Conservation (phyloP, 2,113 vertebrate species). For the Melanocharis versteri region DNA sequence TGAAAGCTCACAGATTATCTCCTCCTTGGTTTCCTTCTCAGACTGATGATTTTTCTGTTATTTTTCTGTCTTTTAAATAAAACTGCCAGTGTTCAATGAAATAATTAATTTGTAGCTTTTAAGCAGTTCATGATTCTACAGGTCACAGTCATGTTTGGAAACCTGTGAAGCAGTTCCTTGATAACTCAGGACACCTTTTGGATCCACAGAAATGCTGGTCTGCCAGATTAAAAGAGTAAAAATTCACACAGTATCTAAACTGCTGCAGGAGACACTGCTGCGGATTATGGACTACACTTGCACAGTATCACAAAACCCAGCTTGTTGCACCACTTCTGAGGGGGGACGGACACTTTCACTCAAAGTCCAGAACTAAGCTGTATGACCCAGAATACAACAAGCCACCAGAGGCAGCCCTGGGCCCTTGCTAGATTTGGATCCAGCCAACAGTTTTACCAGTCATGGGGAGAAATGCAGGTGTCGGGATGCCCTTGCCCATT, state of each 20-base stretch:
- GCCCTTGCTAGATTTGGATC: not conserved
- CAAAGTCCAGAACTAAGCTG: not conserved
- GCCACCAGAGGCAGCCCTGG: not conserved
- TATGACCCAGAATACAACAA: not conserved
- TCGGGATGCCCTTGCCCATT: not conserved
- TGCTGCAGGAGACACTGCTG: not conserved
- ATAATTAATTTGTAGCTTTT: not conserved
- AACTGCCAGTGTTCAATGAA: not conserved
- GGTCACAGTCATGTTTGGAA: not conserved
- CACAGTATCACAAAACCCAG: not conserved
- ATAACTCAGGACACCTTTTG: not conserved
- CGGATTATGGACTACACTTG: not conserved
- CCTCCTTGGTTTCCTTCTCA: not conserved
- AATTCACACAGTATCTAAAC: not conserved
- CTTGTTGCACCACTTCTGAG: not conserved
- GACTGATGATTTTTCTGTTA: not conserved
- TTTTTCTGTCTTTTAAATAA: not conserved
- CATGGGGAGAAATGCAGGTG: not conserved
- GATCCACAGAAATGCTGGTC: not conserved
- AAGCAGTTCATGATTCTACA: not conserved
- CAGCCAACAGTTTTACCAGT: not conserved
- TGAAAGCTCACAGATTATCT: not conserved
- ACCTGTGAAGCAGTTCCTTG: not conserved
- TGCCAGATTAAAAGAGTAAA: not conserved
- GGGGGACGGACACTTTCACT: not conserved